phyloP scores from a whole-genome alignment of 2,888 invertebrate genomes.

The Chirona hameri region DNA sequence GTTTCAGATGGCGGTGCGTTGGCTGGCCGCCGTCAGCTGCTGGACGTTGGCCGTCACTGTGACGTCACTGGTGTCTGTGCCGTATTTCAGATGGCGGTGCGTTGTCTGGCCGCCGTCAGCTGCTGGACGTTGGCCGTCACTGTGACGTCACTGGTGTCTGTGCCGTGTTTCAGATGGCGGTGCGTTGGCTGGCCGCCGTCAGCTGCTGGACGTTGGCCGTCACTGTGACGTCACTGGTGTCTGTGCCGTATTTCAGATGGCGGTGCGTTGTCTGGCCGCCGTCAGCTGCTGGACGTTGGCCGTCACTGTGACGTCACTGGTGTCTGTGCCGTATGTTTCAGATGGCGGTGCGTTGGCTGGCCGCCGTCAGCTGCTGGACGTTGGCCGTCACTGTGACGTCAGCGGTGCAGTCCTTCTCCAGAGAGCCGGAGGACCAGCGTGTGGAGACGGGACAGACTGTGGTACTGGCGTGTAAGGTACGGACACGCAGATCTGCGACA shows the following conservation, averaged over 20 bases:
- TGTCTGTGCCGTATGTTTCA: not conserved
- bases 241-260: not conserved
- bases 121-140: too few species aligned
- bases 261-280: not conserved
- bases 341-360: not conserved
- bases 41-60: too few species aligned
- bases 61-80: too few species aligned
- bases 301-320: not conserved
- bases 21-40: too few species aligned
- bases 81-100: too few species aligned
- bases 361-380: not conserved
- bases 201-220: not conserved
- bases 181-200: not conserved
- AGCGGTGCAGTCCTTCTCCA: constrained; percentile 77
- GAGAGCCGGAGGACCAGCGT: constrained; percentile 87
- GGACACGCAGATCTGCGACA: too few species aligned
- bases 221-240: not conserved
- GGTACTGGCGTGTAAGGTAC: constrained; percentile 76
- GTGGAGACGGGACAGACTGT: constrained; percentile 84
- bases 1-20: too few species aligned
- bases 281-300: not conserved
- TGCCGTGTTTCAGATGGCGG: too few species aligned
- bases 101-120: too few species aligned
- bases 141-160: too few species aligned
- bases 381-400: not conserved